Conservation (phyloP, 1,140 invertebrate genomes). For the Pseudomyrmex sp. region DNA sequence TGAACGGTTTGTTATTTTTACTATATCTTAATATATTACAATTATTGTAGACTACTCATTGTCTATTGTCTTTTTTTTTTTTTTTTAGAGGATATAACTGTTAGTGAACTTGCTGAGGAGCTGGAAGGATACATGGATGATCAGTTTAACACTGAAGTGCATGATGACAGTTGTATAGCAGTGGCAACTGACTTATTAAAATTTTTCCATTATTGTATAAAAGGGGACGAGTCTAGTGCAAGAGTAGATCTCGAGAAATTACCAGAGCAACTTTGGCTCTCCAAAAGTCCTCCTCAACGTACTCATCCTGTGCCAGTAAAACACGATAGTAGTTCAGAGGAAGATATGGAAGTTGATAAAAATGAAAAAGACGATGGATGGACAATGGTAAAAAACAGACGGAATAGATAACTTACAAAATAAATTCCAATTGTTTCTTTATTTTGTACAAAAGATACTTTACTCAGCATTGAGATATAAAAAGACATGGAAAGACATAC, state of each 20-base stretch:
- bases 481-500: slow-evolving; percentile 49
- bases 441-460: slow-evolving; percentile 53
- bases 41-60: not conserved
- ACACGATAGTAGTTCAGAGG: slow-evolving; percentile 39
- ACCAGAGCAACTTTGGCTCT: slow-evolving; percentile 78
- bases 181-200: slow-evolving; percentile 78
- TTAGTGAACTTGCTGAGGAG: slow-evolving; percentile 71
- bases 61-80: not conserved
- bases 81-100: slow-evolving; percentile 72
- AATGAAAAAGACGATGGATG: slow-evolving; percentile 67
- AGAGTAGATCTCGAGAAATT: slow-evolving; percentile 75
- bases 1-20: slow-evolving; percentile 73
- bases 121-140: slow-evolving; percentile 79
- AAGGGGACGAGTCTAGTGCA: slow-evolving; percentile 63
- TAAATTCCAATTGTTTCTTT: not conserved
- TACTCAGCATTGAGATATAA: slow-evolving; percentile 55
- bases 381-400: slow-evolving; percentile 70
- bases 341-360: slow-evolving; percentile 46
- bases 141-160: slow-evolving; percentile 76
- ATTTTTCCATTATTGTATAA: slow-evolving; percentile 75
- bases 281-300: slow-evolving; percentile 13
- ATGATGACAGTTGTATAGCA: slow-evolving; percentile 77
- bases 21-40: slow-evolving; percentile 5
- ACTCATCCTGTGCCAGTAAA: not conserved
- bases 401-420: slow-evolving; percentile 67